Conservation (phyloP, 1,140 invertebrate genomes). For the Elymnias hypermnestra region DNA sequence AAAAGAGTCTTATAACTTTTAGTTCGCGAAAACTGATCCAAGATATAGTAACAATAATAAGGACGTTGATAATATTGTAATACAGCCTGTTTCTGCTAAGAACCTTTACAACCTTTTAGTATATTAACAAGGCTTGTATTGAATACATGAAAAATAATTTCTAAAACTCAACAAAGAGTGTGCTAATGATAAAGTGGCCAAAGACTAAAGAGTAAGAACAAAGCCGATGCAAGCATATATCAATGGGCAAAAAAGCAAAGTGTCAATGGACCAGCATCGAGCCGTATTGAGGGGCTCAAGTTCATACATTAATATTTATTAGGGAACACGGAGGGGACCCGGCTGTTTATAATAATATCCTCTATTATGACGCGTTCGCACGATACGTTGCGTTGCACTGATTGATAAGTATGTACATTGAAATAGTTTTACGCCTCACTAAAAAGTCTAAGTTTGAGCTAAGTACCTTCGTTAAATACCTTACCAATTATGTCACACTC, state of each 20-base stretch:
- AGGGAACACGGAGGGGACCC: conserved; percentile 57
- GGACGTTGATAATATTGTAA: too few relatives aligned
- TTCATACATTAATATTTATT: conserved; percentile 73
- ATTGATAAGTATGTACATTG: conserved; percentile 37
- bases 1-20: too few relatives aligned
- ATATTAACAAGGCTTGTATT: too few relatives aligned
- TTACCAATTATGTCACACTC: too few relatives aligned
- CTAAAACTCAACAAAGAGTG: conserved; percentile 6
- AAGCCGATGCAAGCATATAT: conserved; percentile 18
- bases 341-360: conserved; percentile 74
- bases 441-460: too few relatives aligned
- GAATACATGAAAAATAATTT: conserved; percentile 1
- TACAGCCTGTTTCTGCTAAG: too few relatives aligned
- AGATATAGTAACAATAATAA: too few relatives aligned
- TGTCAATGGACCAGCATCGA: conserved; percentile 72
- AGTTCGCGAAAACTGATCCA: too few relatives aligned
- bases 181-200: conserved; percentile 24
- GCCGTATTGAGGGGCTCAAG: conserved; percentile 51
- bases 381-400: conserved; percentile 49
- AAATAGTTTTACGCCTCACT: conserved; percentile 7
- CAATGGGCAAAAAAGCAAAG: conserved; percentile 56
- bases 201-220: conserved; percentile 27
- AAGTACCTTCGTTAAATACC: too few relatives aligned
- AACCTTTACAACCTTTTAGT: too few relatives aligned
- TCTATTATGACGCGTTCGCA: conserved; percentile 72